phyloP scores from a whole-genome alignment of 2,888 invertebrate species.

The Himalopsyche tibetana region DNA sequence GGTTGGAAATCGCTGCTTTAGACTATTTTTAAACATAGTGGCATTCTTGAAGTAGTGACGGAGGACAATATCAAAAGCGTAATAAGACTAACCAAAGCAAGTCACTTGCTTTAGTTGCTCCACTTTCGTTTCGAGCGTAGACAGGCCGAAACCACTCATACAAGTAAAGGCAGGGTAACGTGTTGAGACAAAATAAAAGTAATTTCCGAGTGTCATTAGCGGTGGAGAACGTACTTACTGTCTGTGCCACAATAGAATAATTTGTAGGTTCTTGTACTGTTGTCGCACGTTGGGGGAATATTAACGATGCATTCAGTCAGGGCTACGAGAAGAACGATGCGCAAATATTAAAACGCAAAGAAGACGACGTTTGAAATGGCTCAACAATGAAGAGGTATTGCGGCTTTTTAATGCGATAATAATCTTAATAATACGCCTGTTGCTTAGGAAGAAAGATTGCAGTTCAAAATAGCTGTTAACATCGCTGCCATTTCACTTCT shows the following conservation, averaged over 20 bases:
- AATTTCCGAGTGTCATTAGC: slow-evolving; percentile 38
- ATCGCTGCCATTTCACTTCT: too few species aligned
- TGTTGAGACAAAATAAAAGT: slow-evolving; percentile 27
- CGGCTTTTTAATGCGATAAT: too few species aligned
- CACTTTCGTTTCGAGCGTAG: too few species aligned
- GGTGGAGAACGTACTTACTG: background rate
- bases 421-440: too few species aligned
- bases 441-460: too few species aligned
- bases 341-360: background rate
- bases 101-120: too few species aligned
- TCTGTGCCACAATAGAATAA: slow-evolving; percentile 36
- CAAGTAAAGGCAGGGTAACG: background rate
- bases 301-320: slow-evolving; percentile 33
- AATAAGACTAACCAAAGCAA: too few species aligned
- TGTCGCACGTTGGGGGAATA: slow-evolving; percentile 32
- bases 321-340: slow-evolving; percentile 14
- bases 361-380: background rate
- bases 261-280: slow-evolving; percentile 42
- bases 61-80: too few species aligned
- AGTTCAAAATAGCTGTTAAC: too few species aligned
- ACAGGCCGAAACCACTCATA: background rate
- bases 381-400: background rate
- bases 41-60: too few species aligned
- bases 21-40: too few species aligned
- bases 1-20: too few species aligned